Evolutionary conservation across 2,113 vertebrate genomes (phyloP).

Genomic region (Lagopus muta): DNA sequence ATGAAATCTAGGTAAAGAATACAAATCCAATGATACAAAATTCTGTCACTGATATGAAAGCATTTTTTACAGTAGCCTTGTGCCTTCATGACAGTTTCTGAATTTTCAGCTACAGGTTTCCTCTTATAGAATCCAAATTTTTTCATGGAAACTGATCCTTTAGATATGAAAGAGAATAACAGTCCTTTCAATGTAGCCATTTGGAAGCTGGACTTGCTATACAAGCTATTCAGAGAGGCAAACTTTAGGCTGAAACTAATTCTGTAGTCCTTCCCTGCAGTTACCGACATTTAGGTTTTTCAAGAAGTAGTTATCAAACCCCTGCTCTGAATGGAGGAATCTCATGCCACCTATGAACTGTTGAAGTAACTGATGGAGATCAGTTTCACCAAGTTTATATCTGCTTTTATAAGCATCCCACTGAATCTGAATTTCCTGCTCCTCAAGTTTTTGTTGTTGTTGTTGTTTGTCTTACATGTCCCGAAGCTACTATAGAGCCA

Average conservation of each 20-base stretch:
- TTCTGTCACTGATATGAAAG: background rate
- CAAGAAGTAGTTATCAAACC: background rate
- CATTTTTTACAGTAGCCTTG: background rate
- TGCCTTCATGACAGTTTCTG: background rate
- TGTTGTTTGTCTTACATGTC: background rate
- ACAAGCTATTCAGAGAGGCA: accelerated
- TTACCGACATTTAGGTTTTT: background rate
- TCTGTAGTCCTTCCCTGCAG: background rate
- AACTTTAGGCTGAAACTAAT: background rate
- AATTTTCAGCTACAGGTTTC: background rate
- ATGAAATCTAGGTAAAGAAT: background rate
- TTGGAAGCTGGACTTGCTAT: background rate
- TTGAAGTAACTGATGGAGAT: background rate
- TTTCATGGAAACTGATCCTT: background rate
- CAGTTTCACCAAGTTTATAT: background rate
- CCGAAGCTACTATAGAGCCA: background rate
- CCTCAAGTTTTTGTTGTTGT: background rate
- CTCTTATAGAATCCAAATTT: background rate
- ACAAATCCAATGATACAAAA: background rate
- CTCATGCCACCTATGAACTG: background rate
- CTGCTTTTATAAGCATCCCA: background rate
- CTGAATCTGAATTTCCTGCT: background rate
- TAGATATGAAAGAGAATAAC: background rate
- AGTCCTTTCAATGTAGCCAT: background rate
- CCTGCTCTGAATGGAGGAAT: background rate